phyloP scores from a whole-genome alignment of 2,888 invertebrate genomes.

The Heteromyza rotundicornis region DNA sequence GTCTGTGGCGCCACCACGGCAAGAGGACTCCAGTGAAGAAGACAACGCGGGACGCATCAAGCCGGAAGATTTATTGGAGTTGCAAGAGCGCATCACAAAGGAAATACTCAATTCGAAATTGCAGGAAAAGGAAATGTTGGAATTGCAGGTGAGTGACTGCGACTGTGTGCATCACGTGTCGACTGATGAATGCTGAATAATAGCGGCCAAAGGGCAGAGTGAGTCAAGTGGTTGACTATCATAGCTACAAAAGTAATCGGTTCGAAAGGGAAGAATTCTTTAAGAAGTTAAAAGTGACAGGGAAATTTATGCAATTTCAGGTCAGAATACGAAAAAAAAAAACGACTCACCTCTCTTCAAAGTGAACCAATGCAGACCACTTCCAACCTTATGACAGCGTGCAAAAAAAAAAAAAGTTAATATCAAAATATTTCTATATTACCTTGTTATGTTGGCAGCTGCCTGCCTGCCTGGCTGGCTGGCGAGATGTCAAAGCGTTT shows the following conservation, averaged over 20 bases:
- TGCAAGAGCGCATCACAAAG: slow-evolving; percentile 62
- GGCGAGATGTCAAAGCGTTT: background rate
- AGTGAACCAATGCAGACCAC: too few species aligned
- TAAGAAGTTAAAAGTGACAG: too few species aligned
- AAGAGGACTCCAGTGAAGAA: slow-evolving; percentile 31
- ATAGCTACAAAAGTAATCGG: too few species aligned
- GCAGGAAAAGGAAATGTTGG: slow-evolving; percentile 61
- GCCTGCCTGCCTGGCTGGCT: background rate
- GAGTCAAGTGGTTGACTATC: too few species aligned
- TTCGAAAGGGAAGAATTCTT: background rate
- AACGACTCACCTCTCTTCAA: too few species aligned
- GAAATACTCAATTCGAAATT: slow-evolving; percentile 63
- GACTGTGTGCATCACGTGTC: too few species aligned
- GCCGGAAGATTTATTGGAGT: slow-evolving; percentile 59
- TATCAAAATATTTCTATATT: background rate
- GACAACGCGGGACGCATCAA: slow-evolving; percentile 45
- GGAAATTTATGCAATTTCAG: too few species aligned
- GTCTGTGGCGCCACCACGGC: slow-evolving; percentile 37
- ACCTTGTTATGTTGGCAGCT: slow-evolving; percentile 2
- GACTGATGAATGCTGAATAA: too few species aligned
- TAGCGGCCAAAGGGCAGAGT: too few species aligned
- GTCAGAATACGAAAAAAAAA: too few species aligned
- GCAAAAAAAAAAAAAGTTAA: too few species aligned
- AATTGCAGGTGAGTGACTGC: slow-evolving; percentile 61
- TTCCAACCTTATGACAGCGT: too few species aligned